A percentile compares a stretch with the other conserved stretches of the same genome.
These are phyloP conservation scores for Heliconius erato DNA, from an alignment of 2,888 invertebrate species.

Conservation along the genomic window DNA sequence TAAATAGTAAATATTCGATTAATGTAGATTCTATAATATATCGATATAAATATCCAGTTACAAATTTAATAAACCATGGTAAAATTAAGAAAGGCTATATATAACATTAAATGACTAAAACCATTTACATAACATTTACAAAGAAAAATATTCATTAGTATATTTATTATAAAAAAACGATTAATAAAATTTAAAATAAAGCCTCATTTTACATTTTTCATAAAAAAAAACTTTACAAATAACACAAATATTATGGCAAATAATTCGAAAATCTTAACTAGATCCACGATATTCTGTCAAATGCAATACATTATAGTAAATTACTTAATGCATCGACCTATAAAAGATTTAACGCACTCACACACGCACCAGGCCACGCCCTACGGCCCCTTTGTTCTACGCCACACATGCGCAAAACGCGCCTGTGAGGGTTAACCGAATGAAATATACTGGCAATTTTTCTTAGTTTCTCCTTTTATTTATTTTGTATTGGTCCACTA, in stretches of 20 bases:
- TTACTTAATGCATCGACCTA: constrained; percentile 85
- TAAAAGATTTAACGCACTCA: constrained; percentile 81
- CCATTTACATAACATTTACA: background rate
- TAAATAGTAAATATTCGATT: too few species aligned
- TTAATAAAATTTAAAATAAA: background rate
- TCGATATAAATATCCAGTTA: too few species aligned
- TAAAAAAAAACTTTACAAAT: background rate
- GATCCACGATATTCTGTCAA: constrained; percentile 64
- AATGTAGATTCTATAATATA: too few species aligned
- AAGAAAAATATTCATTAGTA: too few species aligned
- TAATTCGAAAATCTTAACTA: constrained; percentile 4
- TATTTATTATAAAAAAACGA: too few species aligned
- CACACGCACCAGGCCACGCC: constrained; percentile 66
- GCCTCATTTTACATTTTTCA: background rate
- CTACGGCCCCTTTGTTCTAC: constrained; percentile 72
- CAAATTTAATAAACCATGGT: too few species aligned
- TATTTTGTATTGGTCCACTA: constrained; percentile 55
- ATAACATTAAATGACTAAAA: background rate
- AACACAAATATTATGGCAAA: background rate
- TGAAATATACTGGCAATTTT: constrained; percentile 75
- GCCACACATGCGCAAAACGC: constrained; percentile 69
- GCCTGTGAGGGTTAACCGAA: constrained; percentile 65
- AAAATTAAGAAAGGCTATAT: too few species aligned
- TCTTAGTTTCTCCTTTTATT: constrained; percentile 73
- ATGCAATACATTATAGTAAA: constrained; percentile 83